A percentile compares a stretch with the other conserved stretches of the same genome.
Conservation (phyloP, 2,888 invertebrate genomes). For the Tetropium fuscum region DNA sequence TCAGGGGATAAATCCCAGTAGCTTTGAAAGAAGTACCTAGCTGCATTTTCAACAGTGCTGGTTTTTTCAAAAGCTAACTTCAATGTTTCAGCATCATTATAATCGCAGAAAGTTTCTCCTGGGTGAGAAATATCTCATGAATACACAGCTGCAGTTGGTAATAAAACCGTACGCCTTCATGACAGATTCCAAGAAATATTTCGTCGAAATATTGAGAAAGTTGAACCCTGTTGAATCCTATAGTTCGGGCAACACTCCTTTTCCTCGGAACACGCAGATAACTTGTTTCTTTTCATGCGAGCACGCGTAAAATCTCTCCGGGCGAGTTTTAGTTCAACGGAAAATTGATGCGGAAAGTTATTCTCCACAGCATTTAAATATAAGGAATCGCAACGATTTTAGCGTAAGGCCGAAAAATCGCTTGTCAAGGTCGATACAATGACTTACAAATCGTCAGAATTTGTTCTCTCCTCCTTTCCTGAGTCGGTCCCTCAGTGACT, state of each 20-base stretch:
- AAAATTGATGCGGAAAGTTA: constrained; percentile 4
- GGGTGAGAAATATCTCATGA: constrained; percentile 62
- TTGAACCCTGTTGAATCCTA: constrained; percentile 17
- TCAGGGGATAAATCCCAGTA: constrained; percentile 20
- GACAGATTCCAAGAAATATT: constrained; percentile 16
- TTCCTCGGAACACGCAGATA: constrained; percentile 1
- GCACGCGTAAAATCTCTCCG: constrained; percentile 6
- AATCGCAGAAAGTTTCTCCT: constrained; percentile 47
- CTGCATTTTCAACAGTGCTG: constrained; percentile 42
- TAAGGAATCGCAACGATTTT: constrained; percentile 11
- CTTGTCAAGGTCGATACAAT: constrained; percentile 7
- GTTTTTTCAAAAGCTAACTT: constrained; percentile 30
- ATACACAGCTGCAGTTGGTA: constrained; percentile 51
- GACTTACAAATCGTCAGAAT: constrained; percentile 25
- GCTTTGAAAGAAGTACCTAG: constrained; percentile 18
- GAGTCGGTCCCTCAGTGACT: constrained; percentile 19
- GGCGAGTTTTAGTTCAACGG: constrained; percentile 1
- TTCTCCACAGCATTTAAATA: constrained; percentile 9
- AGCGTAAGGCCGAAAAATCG: constrained; percentile 13
- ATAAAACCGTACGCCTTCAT: constrained; percentile 39
- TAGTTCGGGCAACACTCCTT: constrained; percentile 11
- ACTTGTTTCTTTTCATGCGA: constrained; percentile 12
- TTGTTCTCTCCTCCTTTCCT: constrained; percentile 19
- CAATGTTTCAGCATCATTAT: constrained; percentile 27
- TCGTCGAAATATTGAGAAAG: constrained; percentile 28